These are phyloP conservation scores for Drosophila emarginata DNA, from an alignment of 2,888 invertebrate genomes.

Conservation along the genomic window DNA sequence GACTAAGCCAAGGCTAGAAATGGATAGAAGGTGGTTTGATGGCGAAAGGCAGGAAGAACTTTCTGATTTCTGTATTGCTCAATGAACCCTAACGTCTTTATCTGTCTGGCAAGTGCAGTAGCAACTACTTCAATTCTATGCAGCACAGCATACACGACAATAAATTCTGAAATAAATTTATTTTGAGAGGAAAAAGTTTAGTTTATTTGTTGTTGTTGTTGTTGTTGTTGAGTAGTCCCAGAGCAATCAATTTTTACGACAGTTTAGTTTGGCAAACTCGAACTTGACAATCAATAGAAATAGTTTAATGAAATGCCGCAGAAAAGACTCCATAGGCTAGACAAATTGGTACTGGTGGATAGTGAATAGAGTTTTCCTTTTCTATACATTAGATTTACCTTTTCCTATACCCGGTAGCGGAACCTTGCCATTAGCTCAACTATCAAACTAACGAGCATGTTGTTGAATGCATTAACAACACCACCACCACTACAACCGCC, in stretches of 20 bases:
- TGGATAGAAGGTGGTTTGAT: not conserved
- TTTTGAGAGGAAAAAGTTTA: conserved; percentile 25
- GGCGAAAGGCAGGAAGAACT: not conserved
- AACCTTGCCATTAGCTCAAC: conserved; percentile 43
- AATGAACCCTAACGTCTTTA: conserved; percentile 46
- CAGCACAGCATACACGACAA: conserved; percentile 33
- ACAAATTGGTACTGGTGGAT: conserved; percentile 9
- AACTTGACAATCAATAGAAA: conserved; percentile 61
- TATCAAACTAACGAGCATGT: conserved; percentile 52
- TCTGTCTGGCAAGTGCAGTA: conserved; percentile 42
- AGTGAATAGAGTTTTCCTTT: not conserved
- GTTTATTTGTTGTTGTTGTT: not conserved
- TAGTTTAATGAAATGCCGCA: conserved; percentile 61
- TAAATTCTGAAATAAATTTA: conserved; percentile 59
- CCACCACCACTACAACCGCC: too few species aligned
- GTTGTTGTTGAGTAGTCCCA: conserved; percentile 21
- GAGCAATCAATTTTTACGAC: conserved; percentile 63
- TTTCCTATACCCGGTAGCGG: conserved; percentile 40
- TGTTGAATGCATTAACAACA: conserved; percentile 48
- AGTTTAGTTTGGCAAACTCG: conserved; percentile 52
- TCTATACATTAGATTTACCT: not conserved
- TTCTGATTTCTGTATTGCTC: conserved; percentile 38
- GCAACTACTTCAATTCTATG: conserved; percentile 46
- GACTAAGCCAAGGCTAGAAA: conserved; percentile 22
- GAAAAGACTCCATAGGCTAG: conserved; percentile 11